phyloP scores from a whole-genome alignment of 2,888 invertebrate genomes.

The Ectobius pallidus region DNA sequence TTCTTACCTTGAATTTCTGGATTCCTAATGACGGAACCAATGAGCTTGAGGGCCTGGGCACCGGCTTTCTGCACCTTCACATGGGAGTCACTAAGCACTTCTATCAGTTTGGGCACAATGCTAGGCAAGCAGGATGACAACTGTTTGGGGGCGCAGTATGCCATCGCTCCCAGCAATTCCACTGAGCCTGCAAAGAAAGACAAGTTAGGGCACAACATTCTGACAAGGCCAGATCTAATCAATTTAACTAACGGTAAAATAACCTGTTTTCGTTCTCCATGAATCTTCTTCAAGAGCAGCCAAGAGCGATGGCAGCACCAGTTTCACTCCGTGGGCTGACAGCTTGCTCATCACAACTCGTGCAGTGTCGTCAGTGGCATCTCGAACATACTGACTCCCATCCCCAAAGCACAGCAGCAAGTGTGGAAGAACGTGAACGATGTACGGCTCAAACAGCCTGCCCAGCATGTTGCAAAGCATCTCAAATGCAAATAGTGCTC shows the following conservation, averaged over 20 bases:
- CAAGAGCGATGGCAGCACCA: conserved; percentile 91
- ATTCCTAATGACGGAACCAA: conserved; percentile 97
- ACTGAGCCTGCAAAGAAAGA: conserved; percentile 73
- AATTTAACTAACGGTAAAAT: not conserved
- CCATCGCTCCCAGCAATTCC: conserved; percentile 96
- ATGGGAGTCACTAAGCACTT: conserved; percentile 96
- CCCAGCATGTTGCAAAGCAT: conserved; percentile 95
- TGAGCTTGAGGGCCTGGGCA: conserved; percentile 92
- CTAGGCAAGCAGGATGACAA: conserved; percentile 96
- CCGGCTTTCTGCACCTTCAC: conserved; percentile 97
- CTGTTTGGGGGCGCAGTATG: conserved; percentile 98
- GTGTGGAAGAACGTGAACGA: conserved; percentile 95
- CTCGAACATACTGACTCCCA: conserved; percentile 90
- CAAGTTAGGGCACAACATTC: too few species aligned
- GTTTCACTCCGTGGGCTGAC: conserved; percentile 96
- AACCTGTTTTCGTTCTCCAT: conserved; percentile 96
- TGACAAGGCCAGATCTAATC: too few species aligned
- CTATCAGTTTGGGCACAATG: conserved; percentile 97
- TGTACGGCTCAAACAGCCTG: conserved; percentile 97
- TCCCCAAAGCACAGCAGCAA: conserved; percentile 96
- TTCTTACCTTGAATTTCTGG: conserved; percentile 92
- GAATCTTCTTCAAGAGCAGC: conserved; percentile 96
- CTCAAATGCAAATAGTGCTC: conserved; percentile 96
- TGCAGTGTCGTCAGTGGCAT: conserved; percentile 96
- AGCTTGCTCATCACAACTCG: conserved; percentile 94